Conservation (phyloP, 2,113 vertebrate genomes). For the Nesospiza acunhae region DNA sequence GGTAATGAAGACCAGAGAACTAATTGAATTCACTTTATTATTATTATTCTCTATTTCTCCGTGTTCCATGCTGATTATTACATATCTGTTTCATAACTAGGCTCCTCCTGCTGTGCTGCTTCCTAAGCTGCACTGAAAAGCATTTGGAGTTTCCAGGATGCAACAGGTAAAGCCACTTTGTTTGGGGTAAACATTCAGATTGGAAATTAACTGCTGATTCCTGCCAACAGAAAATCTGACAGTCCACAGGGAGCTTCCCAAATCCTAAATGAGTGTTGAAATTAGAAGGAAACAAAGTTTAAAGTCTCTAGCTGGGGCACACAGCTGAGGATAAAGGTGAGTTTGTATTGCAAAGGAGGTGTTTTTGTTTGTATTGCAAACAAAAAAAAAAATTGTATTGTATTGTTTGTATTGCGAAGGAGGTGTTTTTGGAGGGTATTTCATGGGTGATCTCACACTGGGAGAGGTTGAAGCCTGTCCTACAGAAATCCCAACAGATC, state of each 20-base stretch:
- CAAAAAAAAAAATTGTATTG: background rate
- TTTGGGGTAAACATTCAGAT: background rate
- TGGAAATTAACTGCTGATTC: background rate
- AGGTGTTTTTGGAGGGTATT: background rate
- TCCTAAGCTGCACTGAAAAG: background rate
- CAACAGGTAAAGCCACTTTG: background rate
- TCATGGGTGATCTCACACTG: background rate
- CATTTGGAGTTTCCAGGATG: background rate
- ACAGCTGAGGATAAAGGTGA: background rate
- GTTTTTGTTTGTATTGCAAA: no score
- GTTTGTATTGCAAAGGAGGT: background rate
- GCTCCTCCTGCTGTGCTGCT: background rate
- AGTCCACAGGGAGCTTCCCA: background rate
- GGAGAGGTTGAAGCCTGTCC: background rate
- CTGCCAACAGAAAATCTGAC: background rate
- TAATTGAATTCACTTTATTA: slow-evolving; percentile 56
- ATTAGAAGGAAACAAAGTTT: background rate
- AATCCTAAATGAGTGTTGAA: background rate
- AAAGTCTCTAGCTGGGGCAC: background rate
- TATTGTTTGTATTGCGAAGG: background rate
- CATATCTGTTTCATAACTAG: background rate
- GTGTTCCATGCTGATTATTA: background rate
- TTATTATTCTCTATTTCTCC: background rate
- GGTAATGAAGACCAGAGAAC: slow-evolving; percentile 18
- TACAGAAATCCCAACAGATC: background rate